These are phyloP conservation scores for Propithecus deckenii DNA, from an alignment of 2,797 vertebrate genomes.

Conservation along the genomic window DNA sequence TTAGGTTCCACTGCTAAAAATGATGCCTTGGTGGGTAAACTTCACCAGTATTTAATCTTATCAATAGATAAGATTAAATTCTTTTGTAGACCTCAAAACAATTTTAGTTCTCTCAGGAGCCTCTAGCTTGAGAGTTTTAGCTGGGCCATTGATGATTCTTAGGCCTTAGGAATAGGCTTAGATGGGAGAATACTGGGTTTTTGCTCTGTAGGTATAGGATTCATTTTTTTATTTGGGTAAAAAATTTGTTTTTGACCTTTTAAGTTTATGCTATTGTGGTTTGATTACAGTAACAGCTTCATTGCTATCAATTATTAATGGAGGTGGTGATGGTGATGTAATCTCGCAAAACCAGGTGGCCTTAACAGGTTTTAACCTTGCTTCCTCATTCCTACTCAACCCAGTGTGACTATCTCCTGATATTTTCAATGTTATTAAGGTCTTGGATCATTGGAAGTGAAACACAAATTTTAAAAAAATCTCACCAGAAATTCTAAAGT, in stretches of 20 bases:
- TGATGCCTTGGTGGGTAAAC: neutral
- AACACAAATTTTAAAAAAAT: neutral
- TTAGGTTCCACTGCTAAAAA: neutral
- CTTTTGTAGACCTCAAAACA: neutral
- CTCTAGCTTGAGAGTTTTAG: neutral
- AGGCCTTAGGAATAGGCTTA: neutral
- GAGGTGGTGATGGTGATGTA: neutral
- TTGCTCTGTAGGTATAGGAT: neutral
- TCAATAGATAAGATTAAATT: neutral
- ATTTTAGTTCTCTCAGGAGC: neutral
- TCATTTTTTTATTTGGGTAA: neutral
- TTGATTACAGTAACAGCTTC: neutral
- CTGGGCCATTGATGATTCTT: neutral
- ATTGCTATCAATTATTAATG: neutral
- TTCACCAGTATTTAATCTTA: neutral
- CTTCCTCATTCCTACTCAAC: constrained; percentile 13
- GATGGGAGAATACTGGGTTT: neutral
- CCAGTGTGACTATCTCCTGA: neutral
- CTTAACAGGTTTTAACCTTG: neutral
- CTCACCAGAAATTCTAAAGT: neutral
- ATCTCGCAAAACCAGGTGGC: neutral
- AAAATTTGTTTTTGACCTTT: constrained; percentile 18
- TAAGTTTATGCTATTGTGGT: neutral
- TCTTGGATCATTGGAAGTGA: constrained; percentile 20
- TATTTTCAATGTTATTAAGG: neutral